Percentiles rank a stretch among this genome's conserved stretches.
Conservation (phyloP, 2,113 vertebrate genomes). For the Petrocephalus zakoni region DNA sequence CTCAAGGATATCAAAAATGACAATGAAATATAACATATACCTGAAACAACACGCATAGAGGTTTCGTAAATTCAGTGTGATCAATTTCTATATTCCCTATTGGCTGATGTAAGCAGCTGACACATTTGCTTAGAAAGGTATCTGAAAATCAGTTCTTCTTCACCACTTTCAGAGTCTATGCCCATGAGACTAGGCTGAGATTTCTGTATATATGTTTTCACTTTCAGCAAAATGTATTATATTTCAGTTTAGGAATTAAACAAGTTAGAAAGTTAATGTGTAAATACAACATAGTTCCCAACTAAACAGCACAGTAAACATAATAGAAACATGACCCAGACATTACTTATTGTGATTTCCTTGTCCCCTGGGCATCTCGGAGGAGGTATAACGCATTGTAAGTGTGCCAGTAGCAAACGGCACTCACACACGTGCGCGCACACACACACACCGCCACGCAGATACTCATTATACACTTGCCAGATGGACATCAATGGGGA, state of each 20-base stretch:
- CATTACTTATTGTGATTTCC: neutral
- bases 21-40: neutral
- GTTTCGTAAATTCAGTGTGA: neutral
- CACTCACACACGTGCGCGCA: neutral
- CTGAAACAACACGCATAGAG: neutral
- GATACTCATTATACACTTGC: slow-evolving; percentile 40
- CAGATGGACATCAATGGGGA: slow-evolving; percentile 60
- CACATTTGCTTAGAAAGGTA: slow-evolving; percentile 53
- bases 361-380: slow-evolving; percentile 31
- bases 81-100: neutral
- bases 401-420: neutral
- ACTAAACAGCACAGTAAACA: neutral
- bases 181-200: slow-evolving; percentile 59
- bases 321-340: neutral
- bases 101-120: slow-evolving; percentile 30
- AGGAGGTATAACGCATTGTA: slow-evolving; percentile 35
- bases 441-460: neutral
- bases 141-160: slow-evolving; percentile 68
- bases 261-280: neutral
- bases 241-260: neutral
- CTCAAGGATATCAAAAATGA: neutral
- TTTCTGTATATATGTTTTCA: slow-evolving; percentile 31
- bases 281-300: neutral
- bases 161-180: slow-evolving; percentile 65
- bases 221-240: slow-evolving; percentile 36